A percentile compares a stretch with the other conserved stretches of the same genome.
Conservation (phyloP, 2,888 invertebrate genomes). For the Acanthosepion lycidas region DNA sequence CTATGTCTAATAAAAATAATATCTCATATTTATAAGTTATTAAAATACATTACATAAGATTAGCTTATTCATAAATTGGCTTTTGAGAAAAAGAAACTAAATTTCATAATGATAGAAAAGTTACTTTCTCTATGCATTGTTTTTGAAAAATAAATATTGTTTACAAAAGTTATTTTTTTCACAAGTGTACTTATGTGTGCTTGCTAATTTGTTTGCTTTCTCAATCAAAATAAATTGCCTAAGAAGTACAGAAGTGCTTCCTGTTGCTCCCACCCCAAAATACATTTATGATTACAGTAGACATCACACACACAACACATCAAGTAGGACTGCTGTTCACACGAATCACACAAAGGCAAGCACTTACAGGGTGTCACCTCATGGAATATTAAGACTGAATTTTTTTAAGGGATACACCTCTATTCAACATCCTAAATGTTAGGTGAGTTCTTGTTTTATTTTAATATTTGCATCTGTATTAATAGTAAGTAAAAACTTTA, state of each 20-base stretch:
- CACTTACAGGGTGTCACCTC: conserved; percentile 11
- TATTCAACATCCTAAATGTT: background rate
- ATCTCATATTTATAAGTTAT: background rate
- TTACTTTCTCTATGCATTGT: background rate
- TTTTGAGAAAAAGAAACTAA: background rate
- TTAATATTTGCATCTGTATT: background rate
- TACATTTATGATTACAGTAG: background rate
- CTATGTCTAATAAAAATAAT: background rate
- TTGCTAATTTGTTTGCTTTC: background rate
- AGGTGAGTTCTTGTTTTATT: background rate
- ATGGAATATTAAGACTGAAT: conserved; percentile 12
- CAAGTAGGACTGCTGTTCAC: conserved; percentile 1
- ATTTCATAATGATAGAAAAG: background rate
- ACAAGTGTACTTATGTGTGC: background rate
- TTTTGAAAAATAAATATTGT: no score
- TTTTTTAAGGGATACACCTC: background rate
- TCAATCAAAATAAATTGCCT: conserved; percentile 18
- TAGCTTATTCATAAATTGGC: background rate
- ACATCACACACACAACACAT: background rate
- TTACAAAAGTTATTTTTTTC: background rate
- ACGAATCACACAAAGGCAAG: background rate
- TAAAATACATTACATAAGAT: background rate
- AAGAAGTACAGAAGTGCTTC: background rate
- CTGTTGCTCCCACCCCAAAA: background rate
- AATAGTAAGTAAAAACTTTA: background rate